Conservation (phyloP, 2,888 invertebrate genomes). For the Nipponacmea schrenckii region DNA sequence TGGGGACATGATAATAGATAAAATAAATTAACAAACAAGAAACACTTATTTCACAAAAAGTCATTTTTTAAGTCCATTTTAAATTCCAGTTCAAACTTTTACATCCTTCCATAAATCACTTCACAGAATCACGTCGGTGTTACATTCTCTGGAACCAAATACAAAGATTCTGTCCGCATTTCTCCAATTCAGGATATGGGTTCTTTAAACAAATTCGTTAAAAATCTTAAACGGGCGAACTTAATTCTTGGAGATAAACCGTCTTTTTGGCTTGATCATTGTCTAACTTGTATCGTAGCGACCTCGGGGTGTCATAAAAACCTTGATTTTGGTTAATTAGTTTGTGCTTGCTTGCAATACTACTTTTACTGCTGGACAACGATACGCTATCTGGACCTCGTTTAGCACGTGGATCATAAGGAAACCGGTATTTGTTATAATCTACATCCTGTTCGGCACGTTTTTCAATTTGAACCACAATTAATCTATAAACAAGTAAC, state of each 20-base stretch:
- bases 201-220: too few species aligned
- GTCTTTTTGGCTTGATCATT: background rate
- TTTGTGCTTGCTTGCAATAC: slow-evolving; percentile 20
- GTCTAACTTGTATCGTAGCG: background rate
- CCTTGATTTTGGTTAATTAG: slow-evolving; percentile 23
- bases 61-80: too few species aligned
- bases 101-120: too few species aligned
- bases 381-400: slow-evolving; percentile 15
- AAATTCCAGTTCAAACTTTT: too few species aligned
- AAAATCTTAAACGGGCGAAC: background rate
- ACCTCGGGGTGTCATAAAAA: slow-evolving; percentile 17
- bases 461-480: slow-evolving; percentile 52
- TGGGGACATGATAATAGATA: too few species aligned
- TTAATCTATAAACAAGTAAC: slow-evolving; percentile 84
- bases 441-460: background rate
- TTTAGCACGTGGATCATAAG: slow-evolving; percentile 10
- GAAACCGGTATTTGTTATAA: slow-evolving; percentile 9
- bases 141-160: too few species aligned
- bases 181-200: too few species aligned
- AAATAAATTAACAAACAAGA: too few species aligned
- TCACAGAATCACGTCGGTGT: too few species aligned
- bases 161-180: too few species aligned
- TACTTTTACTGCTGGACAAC: slow-evolving; percentile 17
- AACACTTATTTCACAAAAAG: too few species aligned
- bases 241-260: background rate